phyloP scores from a whole-genome alignment of 35 echinoderm and acorn worm genomes.

The Anneissia japonica region DNA sequence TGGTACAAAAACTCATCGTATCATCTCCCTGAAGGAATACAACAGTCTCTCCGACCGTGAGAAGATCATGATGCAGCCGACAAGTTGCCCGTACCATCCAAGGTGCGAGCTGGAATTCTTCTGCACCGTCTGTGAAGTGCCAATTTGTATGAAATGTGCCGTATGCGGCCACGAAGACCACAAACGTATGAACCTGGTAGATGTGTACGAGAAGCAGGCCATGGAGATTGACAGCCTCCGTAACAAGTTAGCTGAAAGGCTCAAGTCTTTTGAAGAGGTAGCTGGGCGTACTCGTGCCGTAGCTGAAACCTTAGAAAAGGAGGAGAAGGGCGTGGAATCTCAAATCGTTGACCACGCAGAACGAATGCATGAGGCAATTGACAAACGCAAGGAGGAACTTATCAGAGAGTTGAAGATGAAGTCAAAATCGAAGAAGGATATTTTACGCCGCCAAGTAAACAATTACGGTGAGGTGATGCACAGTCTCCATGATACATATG shows the following conservation, averaged over 20 bases:
- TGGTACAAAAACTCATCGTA: neutral
- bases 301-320: neutral
- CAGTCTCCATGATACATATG: neutral
- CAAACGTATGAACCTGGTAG: neutral
- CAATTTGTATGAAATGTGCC: slow-evolving; percentile 12
- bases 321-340: neutral
- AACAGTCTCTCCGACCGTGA: neutral
- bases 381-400: neutral
- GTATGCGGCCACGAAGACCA: slow-evolving; percentile 6
- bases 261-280: neutral
- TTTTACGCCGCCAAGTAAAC: neutral
- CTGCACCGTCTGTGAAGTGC: neutral
- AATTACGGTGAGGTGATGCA: neutral
- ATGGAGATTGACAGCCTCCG: neutral
- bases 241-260: neutral
- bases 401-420: neutral
- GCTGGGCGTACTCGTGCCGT: neutral
- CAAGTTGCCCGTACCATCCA: neutral
- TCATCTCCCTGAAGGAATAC: neutral
- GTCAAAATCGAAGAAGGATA: neutral
- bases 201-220: neutral
- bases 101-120: slow-evolving; percentile 2
- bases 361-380: neutral
- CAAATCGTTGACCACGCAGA: neutral
- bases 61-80: neutral